Evolutionary conservation across 2,888 invertebrate genomes (phyloP), one percentile per base, ranked within the genome.

Genomic region (Drosophila meridionalis): DNA sequence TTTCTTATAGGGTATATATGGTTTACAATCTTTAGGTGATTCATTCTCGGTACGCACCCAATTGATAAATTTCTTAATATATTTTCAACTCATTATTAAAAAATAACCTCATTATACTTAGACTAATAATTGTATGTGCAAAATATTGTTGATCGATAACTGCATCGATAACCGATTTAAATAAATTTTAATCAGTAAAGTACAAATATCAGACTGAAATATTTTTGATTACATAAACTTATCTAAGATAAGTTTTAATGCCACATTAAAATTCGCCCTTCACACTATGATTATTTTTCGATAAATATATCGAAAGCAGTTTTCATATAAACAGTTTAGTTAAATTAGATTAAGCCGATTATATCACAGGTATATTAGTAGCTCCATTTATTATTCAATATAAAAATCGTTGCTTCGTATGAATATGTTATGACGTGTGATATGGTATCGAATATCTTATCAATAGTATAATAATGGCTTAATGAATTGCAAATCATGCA

Each of bases 1-100:
- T 20, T 36, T 52, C 30, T 11, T n/a, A 42, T 30, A 11, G 56
- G 42, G 56, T 30, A 42, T 42, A 42, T 56, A 56, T 11, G n/a
- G 20, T 32, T 32, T 4, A 7, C 28, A 0, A 2, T 34, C 5
- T 7, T 30, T 6, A 4, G 50, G 34, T 38, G 53, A 55, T 14
- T 55, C 53, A 53, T 28, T 34, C 20, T 4, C 30, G 30, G 2
- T 30, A 30, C 14, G 0, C 3, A 14, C 3, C 14, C 14, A 30
- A 48, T 30, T 48, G 14, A 30, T 48, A 30, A 30, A 14, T 30
- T 14, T 48, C 0, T 1, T 3, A 47, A 28, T 47, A 28, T 28
- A 2, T 5, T 47, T 11, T 20, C 6, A 6, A 2, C 40, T 14
- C 40, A 40, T 40, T 14, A 40, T 6, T 3, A n/a, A 42, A 7